Percentiles rank a stretch among this genome's conserved stretches.
Evolutionary conservation across 2,797 vertebrate genomes (phyloP).

Genomic region (Rhadinocentrus ornatus): DNA sequence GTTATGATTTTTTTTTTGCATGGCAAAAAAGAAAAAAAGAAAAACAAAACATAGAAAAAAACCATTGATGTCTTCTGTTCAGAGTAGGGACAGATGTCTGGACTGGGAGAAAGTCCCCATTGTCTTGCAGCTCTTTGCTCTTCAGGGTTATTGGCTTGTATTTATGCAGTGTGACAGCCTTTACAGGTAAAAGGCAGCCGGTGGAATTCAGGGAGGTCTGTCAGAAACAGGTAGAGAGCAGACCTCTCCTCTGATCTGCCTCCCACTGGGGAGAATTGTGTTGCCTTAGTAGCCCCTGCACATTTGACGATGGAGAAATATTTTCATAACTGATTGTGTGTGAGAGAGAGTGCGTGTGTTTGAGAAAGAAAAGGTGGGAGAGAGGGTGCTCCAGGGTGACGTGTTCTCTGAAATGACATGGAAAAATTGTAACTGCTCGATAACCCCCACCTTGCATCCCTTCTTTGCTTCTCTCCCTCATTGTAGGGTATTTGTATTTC

Average conservation of each 20-base stretch:
- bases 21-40: conserved; percentile 24
- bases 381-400: conserved; percentile 52
- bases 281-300: conserved; percentile 58
- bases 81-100: conserved; percentile 55
- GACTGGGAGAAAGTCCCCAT: conserved; percentile 57
- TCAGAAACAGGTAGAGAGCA: conserved; percentile 65
- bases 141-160: conserved; percentile 46
- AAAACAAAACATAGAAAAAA: too few species aligned
- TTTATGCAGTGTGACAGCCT: conserved; percentile 33
- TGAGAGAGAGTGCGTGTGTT: conserved; percentile 15
- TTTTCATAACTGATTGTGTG: conserved; percentile 75
- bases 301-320: conserved; percentile 72
- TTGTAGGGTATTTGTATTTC: conserved; percentile 72
- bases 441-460: conserved; percentile 66
- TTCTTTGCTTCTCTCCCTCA: conserved; percentile 62
- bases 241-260: conserved; percentile 57
- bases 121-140: conserved; percentile 50
- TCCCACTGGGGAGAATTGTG: conserved; percentile 53
- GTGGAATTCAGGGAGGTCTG: conserved; percentile 77
- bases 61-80: conserved; percentile 58
- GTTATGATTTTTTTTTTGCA: conserved; percentile 36
- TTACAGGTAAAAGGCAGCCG: conserved; percentile 70
- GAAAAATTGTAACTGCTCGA: conserved; percentile 67
- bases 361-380: conserved; percentile 35
- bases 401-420: conserved; percentile 60